Evolutionary conservation across 1,140 invertebrate species (phyloP), one percentile per base, ranked within the genome.

Genomic region (Anthonomus grandis): DNA sequence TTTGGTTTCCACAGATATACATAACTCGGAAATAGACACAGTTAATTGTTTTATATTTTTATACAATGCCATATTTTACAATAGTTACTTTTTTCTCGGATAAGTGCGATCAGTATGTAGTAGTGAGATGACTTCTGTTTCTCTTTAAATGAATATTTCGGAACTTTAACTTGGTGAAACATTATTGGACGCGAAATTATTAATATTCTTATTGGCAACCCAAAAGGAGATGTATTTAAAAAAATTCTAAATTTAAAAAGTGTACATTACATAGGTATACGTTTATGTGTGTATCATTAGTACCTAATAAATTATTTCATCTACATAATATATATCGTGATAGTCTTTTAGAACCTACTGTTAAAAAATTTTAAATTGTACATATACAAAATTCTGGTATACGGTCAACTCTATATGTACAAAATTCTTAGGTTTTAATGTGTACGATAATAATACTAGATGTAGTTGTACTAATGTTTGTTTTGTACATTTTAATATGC

Each of bases 371-470:
- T 41, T 63, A 63, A 63, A 58, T 54, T 62, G 61, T 54, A 45
- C 42, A 44, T 50, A 50, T 31, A 44, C 39, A 53, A 46, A 62
- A 64, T 52, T 46, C 67, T 68, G 65, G 69, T 71, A 71, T 71
- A 71, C 69, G 69, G 69, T 70, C 64, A 70, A 70, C 61, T 62
- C 64, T 69, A 68, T 71, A 69, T 68, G 70, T 70, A 68, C 60
- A 34, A 51, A 24, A 55, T 49, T 12, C 25, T 18, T 9, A 49
- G 10, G 25, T 25, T 27, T 23, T 60, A 46, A 42, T 65, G 57
- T 51, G 59, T 48, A 46, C 31, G 10, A 18, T 3, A 34, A 50
- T 42, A 13, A 27, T 49, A 55, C 55, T 24, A 44, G 42, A 47
- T 56, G 37, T 47, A 1, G 19, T 10, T n/a, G 21, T 8, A 5